Evolutionary conservation across 2,888 invertebrate species (phyloP).

Genomic region (Amblyjoppa proteus): DNA sequence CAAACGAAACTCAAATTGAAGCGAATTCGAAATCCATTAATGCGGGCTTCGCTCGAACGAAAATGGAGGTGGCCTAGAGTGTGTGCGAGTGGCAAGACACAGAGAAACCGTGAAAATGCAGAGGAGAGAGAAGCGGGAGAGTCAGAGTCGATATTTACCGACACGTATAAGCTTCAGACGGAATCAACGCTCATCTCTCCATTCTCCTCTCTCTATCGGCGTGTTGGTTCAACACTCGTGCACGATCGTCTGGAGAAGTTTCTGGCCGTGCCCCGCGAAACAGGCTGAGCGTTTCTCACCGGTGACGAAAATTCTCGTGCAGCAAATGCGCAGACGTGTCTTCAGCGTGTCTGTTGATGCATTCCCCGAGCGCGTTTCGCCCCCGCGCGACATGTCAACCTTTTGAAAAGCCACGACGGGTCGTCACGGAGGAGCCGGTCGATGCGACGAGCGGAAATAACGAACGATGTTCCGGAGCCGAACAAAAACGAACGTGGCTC

Average conservation of each 20-base stretch:
- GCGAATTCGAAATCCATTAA: slow-evolving; percentile 61
- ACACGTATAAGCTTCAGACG: slow-evolving; percentile 19
- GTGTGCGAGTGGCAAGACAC: slow-evolving; percentile 6
- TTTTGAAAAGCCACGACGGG: not conserved
- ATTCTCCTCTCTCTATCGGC: not conserved
- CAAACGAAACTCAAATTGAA: slow-evolving; percentile 24
- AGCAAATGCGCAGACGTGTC: slow-evolving; percentile 12
- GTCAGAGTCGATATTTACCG: slow-evolving; percentile 54
- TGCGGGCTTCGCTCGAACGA: slow-evolving; percentile 38
- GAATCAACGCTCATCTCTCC: slow-evolving; percentile 46
- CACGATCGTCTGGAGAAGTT: slow-evolving; percentile 58
- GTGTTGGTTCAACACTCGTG: slow-evolving; percentile 61
- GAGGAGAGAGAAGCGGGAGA: not conserved
- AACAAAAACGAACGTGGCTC: not conserved
- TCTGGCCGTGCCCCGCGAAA: slow-evolving; percentile 8
- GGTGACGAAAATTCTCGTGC: slow-evolving; percentile 29
- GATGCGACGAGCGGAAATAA: slow-evolving; percentile 45
- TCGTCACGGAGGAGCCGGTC: slow-evolving; percentile 35
- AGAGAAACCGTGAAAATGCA: not conserved
- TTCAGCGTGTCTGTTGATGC: not conserved
- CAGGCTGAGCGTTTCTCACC: not conserved
- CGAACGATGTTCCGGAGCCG: not conserved
- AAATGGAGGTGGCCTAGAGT: slow-evolving; percentile 2
- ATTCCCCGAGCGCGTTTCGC: not conserved
- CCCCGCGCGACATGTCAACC: not conserved